A percentile compares a stretch with the other conserved stretches of the same genome.
These are phyloP conservation scores for Gymnobelideus leadbeateri DNA, from an alignment of 2,113 vertebrate genomes.

Conservation along the genomic window DNA sequence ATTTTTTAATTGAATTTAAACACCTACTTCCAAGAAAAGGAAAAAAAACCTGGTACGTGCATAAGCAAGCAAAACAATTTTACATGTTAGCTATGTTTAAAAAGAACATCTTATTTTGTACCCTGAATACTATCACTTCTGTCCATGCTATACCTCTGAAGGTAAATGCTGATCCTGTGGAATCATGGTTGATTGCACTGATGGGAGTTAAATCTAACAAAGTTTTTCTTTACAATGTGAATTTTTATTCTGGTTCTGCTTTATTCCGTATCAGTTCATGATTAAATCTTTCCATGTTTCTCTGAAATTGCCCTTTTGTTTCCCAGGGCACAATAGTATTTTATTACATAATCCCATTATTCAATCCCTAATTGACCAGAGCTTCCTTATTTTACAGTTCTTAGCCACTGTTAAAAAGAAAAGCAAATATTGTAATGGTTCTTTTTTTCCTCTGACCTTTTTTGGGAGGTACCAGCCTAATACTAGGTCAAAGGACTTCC, in stretches of 20 bases:
- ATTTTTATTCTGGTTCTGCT: too few relatives aligned
- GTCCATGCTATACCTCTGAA: neutral
- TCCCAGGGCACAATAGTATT: neutral
- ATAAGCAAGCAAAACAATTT: neutral
- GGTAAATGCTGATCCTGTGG: neutral
- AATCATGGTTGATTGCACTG: neutral
- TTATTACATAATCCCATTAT: neutral
- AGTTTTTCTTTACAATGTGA: too few relatives aligned
- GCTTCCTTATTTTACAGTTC: neutral
- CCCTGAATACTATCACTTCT: neutral
- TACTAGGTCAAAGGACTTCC: neutral
- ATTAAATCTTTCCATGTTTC: neutral
- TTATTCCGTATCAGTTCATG: neutral
- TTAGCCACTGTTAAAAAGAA: neutral
- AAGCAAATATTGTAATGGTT: neutral
- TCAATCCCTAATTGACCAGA: neutral
- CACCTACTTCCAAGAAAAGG: neutral
- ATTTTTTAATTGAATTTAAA: neutral
- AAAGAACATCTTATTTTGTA: neutral
- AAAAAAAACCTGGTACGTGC: neutral
- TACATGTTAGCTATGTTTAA: neutral
- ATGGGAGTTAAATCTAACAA: neutral
- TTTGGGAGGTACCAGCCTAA: neutral
- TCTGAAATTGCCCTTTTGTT: neutral
- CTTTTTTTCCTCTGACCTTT: neutral